Evolutionary conservation across 2,113 vertebrate genomes (phyloP).

Genomic region (Fulmarus glacialis): DNA sequence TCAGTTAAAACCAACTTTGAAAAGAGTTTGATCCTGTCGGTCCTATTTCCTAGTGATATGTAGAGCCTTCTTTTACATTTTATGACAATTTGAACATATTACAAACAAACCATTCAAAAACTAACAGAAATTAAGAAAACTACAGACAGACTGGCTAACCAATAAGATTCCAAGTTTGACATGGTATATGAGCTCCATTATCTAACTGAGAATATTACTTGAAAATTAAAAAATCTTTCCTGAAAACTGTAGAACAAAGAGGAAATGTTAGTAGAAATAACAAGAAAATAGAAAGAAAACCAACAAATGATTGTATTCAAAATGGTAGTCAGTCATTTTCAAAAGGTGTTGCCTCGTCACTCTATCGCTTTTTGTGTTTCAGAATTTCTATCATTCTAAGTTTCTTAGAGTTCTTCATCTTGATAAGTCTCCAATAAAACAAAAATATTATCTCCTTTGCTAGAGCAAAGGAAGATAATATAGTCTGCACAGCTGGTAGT

Average conservation of each 20-base stretch:
- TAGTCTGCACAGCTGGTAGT: not conserved
- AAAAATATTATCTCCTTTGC: not conserved
- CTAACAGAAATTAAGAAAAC: slow-evolving; percentile 4
- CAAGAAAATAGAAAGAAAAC: slow-evolving; percentile 16
- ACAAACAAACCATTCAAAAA: not conserved
- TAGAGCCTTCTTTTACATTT: not conserved
- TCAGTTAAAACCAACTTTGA: not conserved
- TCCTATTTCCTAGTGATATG: not conserved
- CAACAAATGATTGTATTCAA: slow-evolving; percentile 26
- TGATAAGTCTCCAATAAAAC: not conserved
- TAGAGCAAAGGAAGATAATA: not conserved
- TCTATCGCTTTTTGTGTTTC: not conserved
- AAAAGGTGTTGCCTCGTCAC: not conserved
- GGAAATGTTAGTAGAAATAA: slow-evolving; percentile 9
- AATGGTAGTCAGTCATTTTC: slow-evolving; percentile 34
- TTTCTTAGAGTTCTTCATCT: slow-evolving; percentile 32
- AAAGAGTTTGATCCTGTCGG: not conserved
- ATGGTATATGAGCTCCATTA: not conserved
- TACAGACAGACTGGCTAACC: not conserved
- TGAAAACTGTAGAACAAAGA: slow-evolving; percentile 6
- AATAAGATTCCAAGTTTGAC: not conserved
- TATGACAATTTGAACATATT: not conserved
- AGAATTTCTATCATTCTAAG: slow-evolving; percentile 2
- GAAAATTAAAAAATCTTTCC: slow-evolving; percentile 26
- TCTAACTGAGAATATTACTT: not conserved